A percentile compares a stretch with the other conserved stretches of the same genome.
These are phyloP conservation scores for Brachylomia viminalis DNA, from an alignment of 2,888 invertebrate species.

Conservation along the genomic window DNA sequence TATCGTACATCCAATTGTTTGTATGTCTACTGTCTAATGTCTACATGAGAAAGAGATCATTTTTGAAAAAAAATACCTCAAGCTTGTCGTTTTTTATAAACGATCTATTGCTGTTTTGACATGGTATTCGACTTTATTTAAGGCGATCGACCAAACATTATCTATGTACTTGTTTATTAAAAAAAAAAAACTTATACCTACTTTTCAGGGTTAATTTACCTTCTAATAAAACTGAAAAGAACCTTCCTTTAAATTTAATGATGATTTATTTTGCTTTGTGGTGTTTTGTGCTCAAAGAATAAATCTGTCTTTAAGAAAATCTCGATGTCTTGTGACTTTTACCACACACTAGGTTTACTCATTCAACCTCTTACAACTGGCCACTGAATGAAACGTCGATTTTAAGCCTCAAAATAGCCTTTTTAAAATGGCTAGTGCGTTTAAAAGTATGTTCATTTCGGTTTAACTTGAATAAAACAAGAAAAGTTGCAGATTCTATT, in stretches of 20 bases:
- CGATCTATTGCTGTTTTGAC: no score
- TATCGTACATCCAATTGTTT: no score
- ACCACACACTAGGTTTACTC: conserved; percentile 79
- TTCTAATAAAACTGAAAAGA: background rate
- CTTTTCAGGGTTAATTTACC: background rate
- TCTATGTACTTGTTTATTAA: background rate
- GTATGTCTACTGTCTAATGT: no score
- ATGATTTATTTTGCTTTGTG: background rate
- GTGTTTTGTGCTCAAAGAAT: background rate
- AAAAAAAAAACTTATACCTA: background rate
- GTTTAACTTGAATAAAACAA: conserved; percentile 49
- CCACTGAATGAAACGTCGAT: conserved; percentile 86
- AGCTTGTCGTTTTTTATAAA: no score
- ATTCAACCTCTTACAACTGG: conserved; percentile 87
- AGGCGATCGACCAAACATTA: background rate
- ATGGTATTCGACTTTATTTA: background rate
- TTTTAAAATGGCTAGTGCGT: conserved; percentile 79
- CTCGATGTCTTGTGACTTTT: conserved; percentile 64
- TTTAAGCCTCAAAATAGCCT: conserved; percentile 82
- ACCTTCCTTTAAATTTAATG: background rate
- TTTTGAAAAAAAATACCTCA: no score
- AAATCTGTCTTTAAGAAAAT: background rate
- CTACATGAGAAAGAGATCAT: no score
- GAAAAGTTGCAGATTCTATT: conserved; percentile 25
- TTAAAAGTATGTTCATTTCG: conserved; percentile 72